Base-by-base conservation (phyloP, 37 sponge, comb jelly and placozoan species). In the Halisarca cf. caerulea region DNA sequence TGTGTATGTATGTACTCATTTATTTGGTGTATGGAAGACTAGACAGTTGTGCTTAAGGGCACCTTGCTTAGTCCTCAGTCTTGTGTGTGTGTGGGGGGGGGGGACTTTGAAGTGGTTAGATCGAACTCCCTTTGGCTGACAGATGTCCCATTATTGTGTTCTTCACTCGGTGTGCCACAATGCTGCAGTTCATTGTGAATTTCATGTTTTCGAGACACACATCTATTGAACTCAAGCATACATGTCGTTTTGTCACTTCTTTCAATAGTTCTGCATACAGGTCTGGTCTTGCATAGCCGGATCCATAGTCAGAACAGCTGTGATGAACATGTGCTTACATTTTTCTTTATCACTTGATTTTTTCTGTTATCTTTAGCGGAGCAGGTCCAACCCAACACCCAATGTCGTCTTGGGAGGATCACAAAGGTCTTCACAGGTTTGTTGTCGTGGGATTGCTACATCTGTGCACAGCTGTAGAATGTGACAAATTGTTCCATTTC, bases 1-100 rank as follows among this genome's bases (percentile, higher is more conserved):
- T 55, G 85, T 85, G 85, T 85, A 40, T 61, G 64, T 35, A 36
- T 58, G 57, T 34, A 21, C n/a, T n/a, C n/a, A n/a, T n/a, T n/a
- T n/a, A n/a, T n/a, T n/a, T n/a, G n/a, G n/a, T n/a, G n/a, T n/a
- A n/a, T 38, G 15, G 41, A 9, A 27, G 14, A 64, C 66, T 8
- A 15, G 27, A 9, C 66, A n/a, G 66, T n/a, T n/a, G n/a, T n/a
- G n/a, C n/a, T n/a, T n/a, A n/a, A n/a, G n/a, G n/a, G n/a, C n/a
- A n/a, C n/a, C n/a, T n/a, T n/a, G n/a, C n/a, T 18, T 18, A 55
- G 58, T 21, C 58, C 58, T 18, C 58, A 21, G 58, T 18, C 18
- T 21, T 64, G 32, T 30, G 66, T 64, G 32, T 30, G 32, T 24
- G 37, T 24, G 37, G 11, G 75, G 9, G 11, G 21, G 69, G 23